These are phyloP conservation scores for Hylaea fasciaria DNA, from an alignment of 2,888 invertebrate species.

Conservation along the genomic window DNA sequence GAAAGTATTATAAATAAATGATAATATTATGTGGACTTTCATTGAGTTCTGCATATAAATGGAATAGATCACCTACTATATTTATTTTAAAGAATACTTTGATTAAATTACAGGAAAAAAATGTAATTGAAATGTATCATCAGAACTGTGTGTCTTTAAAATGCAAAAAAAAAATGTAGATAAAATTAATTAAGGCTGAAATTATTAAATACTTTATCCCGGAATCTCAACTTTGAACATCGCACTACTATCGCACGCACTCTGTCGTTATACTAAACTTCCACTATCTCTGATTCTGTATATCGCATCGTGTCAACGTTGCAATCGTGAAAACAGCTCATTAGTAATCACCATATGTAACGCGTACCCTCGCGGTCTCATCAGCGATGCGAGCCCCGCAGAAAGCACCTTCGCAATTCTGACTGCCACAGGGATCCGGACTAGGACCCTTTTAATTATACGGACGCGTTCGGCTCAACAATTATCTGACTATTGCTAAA, in stretches of 20 bases:
- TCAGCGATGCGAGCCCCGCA: slow-evolving; percentile 51
- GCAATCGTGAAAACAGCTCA: slow-evolving; percentile 37
- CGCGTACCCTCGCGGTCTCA: slow-evolving; percentile 55
- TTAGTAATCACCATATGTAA: slow-evolving; percentile 56
- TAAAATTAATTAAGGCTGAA: too few species aligned
- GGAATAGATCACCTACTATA: too few species aligned
- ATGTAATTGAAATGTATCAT: too few species aligned
- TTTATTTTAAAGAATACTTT: too few species aligned
- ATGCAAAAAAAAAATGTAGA: too few species aligned
- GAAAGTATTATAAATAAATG: neutral
- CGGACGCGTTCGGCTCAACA: slow-evolving; percentile 47
- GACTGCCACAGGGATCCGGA: slow-evolving; percentile 50
- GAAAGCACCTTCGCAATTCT: slow-evolving; percentile 62
- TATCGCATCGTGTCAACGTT: neutral
- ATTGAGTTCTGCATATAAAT: too few species aligned
- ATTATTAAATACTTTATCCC: too few species aligned
- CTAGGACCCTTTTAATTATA: slow-evolving; percentile 57
- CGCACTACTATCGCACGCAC: neutral
- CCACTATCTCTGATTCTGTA: neutral
- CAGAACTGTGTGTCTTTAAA: too few species aligned
- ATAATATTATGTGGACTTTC: too few species aligned
- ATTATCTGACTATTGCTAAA: slow-evolving; percentile 51
- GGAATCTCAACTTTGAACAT: neutral
- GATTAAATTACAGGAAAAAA: too few species aligned
- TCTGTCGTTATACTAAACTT: neutral